These are phyloP conservation scores for Drosophila tristis DNA, from an alignment of 1,140 invertebrate species.

Conservation along the genomic window DNA sequence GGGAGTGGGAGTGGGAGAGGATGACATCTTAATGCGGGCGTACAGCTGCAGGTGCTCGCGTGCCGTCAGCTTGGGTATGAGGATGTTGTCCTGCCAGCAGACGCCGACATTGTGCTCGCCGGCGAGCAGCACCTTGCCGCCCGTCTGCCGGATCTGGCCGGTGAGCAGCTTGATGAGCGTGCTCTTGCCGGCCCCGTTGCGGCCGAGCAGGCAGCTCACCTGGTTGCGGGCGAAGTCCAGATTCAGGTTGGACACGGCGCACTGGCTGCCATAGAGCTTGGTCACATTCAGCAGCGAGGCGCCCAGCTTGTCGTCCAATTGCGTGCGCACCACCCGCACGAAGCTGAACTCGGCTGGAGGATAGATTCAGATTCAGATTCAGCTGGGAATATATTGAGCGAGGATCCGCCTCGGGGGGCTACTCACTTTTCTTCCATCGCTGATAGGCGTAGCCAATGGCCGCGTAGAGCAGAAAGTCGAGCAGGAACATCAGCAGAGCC, in stretches of 20 bases:
- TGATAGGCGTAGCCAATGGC: constrained; percentile 84
- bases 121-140: constrained; percentile 85
- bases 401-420: no score
- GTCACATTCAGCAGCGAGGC: constrained; percentile 85
- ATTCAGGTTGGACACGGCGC: constrained; percentile 89
- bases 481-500: constrained; percentile 83
- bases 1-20: neutral
- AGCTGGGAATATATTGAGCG: neutral
- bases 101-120: constrained; percentile 87
- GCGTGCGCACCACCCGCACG: constrained; percentile 61
- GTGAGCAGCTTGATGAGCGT: constrained; percentile 90
- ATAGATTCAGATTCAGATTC: no score
- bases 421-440: constrained; percentile 67
- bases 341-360: constrained; percentile 70
- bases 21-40: constrained; percentile 85
- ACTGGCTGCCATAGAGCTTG: constrained; percentile 85
- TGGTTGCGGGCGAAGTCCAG: constrained; percentile 85
- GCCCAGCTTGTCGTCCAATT: constrained; percentile 84
- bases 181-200: constrained; percentile 94
- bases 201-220: constrained; percentile 91
- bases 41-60: constrained; percentile 92
- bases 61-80: constrained; percentile 91
- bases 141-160: constrained; percentile 87
- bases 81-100: constrained; percentile 93
- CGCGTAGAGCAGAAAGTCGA: constrained; percentile 85